These are phyloP conservation scores for Drosophila longiperda DNA, from an alignment of 2,888 invertebrate genomes.

Conservation along the genomic window DNA sequence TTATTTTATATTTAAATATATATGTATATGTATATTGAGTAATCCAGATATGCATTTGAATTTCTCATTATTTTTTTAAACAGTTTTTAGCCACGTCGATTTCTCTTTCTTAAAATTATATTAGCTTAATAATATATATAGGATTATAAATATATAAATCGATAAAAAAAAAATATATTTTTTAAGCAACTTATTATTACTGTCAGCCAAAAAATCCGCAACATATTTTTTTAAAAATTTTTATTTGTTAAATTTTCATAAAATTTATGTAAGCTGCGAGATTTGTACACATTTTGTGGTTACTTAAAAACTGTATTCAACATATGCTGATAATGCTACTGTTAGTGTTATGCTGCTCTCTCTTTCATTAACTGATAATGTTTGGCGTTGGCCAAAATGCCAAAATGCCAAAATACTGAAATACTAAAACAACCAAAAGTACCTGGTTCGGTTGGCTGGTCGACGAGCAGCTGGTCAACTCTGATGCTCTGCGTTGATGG, in stretches of 20 bases:
- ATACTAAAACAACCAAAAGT: conserved; percentile 46
- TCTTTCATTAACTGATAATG: conserved; percentile 62
- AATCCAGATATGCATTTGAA: no score
- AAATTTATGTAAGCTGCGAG: conserved; percentile 28
- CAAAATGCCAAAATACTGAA: conserved; percentile 7
- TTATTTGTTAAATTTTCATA: not conserved
- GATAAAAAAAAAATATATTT: not conserved
- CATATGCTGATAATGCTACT: conserved; percentile 63
- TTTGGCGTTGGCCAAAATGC: conserved; percentile 27
- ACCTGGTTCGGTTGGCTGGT: conserved; percentile 38
- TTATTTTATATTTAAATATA: no score
- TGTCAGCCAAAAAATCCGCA: not conserved
- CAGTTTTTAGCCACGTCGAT: no score
- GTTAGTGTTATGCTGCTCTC: conserved; percentile 24
- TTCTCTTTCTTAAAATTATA: not conserved
- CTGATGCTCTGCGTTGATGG: conserved; percentile 13
- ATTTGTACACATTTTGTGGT: conserved; percentile 24
- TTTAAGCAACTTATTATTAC: not conserved
- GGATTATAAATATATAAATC: not conserved
- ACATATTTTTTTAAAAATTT: not conserved
- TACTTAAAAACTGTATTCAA: conserved; percentile 30
- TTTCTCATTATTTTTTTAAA: no score
- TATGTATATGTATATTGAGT: no score
- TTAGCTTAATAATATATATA: not conserved
- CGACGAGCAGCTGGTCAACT: conserved; percentile 26